A percentile compares a stretch with the other conserved stretches of the same genome.
phyloP scores from a whole-genome alignment of 2,113 vertebrate genomes.

The Zingel zingel region DNA sequence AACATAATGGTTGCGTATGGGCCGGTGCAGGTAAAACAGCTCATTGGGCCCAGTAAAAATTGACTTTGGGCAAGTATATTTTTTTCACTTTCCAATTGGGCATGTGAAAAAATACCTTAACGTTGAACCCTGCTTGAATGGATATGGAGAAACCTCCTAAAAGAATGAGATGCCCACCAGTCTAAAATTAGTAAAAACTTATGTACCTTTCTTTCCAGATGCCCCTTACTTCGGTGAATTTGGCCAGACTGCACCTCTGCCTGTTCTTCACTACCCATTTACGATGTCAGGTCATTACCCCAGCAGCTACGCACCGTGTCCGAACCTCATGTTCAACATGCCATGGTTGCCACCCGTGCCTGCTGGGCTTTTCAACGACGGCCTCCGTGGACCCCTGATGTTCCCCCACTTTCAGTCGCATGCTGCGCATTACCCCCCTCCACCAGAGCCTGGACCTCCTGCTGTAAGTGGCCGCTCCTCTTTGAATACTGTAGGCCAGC shows the following conservation, averaged over 20 bases:
- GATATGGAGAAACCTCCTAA: no score
- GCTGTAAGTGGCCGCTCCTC: slow-evolving; percentile 36
- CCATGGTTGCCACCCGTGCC: background rate
- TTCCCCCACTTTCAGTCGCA: slow-evolving; percentile 34
- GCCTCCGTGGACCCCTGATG: background rate
- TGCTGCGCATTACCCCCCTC: background rate
- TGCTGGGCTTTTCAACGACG: background rate
- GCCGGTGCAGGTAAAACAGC: no score
- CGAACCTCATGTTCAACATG: slow-evolving; percentile 37
- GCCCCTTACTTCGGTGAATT: background rate
- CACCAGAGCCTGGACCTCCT: background rate
- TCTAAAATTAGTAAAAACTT: background rate
- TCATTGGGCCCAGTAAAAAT: no score
- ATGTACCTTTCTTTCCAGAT: slow-evolving; percentile 34
- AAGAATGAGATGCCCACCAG: background rate
- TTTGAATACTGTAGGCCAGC: background rate
- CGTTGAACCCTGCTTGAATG: background rate
- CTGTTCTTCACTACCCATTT: slow-evolving; percentile 26
- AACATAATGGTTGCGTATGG: no score
- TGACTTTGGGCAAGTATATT: no score
- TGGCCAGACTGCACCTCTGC: background rate
- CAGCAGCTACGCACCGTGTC: slow-evolving; percentile 19
- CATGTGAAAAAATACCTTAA: no score
- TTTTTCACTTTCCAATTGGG: no score
- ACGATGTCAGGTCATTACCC: slow-evolving; percentile 19